Base-by-base conservation (phyloP, 2,797 vertebrate species). In the Limosa lapponica region DNA sequence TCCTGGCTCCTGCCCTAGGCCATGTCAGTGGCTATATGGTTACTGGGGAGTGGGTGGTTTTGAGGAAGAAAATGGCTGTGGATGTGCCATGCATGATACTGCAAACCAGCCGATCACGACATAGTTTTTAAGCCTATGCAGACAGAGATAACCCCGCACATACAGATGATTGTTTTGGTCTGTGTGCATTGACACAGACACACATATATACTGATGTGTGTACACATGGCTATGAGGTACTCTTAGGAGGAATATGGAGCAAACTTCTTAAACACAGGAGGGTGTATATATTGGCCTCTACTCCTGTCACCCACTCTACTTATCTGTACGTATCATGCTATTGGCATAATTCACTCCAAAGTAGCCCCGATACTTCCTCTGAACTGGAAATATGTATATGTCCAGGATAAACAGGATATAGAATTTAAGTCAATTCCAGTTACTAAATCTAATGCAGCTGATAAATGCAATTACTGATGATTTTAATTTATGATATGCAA, bases 21-120 rank as follows among this genome's bases (percentile, higher is more conserved):
- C 74, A 12, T 30, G 16, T 25, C 23, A 34, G 16, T 20, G 24
- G 13, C 32, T 34, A 43, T 10, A 44, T 1, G 0, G 11, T 46
- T 73, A 49, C 16, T 30, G 14, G 19, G 22, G 4, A 82, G 44
- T 8, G 32, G 10, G 19, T 70, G 7, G 11, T 58, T 88, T 59
- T 55, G 25, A 71, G 13, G 24, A 46, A 58, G 2, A 87, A 95
- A 80, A 71, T 16, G 34, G 17, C 22, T 34, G 9, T 19, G 23
- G 22, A 30, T 36, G 13, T 67, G 30, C 30, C 16, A 20, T 3
- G 5, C 22, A 20, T 27, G 61, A 54, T 13, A 75, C 4, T 30
- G 17, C 44, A 79, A 55, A 61, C 7, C 13, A 48, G 3, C 6
- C 11, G 32, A 46, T 19, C 28, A 25, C 0, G 0, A 61, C 0